Percentiles rank a stretch among this genome's conserved stretches.
Conservation (phyloP, 2,888 invertebrate genomes). For the Tryphoninae sp. region DNA sequence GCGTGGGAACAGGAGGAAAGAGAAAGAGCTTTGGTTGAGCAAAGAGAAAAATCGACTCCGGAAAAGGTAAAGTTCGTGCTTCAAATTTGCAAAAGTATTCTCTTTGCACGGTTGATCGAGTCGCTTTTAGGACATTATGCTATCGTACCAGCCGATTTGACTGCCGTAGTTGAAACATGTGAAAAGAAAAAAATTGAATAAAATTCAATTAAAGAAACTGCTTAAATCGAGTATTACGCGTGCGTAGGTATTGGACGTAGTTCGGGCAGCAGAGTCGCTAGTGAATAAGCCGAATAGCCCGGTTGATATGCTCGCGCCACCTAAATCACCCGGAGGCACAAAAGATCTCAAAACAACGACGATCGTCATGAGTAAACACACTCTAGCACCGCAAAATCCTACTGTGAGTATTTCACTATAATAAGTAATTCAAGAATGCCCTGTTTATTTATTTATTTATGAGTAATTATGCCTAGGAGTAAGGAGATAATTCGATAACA, state of each 20-base stretch:
- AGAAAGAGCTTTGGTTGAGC: slow-evolving; percentile 83
- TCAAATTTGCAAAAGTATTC: background rate
- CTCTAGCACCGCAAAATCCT: slow-evolving; percentile 88
- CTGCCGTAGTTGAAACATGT: slow-evolving; percentile 1
- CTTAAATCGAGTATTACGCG: slow-evolving; percentile 56
- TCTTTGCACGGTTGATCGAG: background rate
- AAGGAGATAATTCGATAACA: slow-evolving; percentile 15
- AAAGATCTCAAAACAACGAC: slow-evolving; percentile 93
- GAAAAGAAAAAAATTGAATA: slow-evolving; percentile 1
- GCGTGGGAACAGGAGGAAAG: slow-evolving; percentile 89
- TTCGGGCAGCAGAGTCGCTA: slow-evolving; percentile 93
- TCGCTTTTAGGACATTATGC: slow-evolving; percentile 17
- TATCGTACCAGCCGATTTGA: background rate
- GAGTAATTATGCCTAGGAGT: slow-evolving; percentile 4
- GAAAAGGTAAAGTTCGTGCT: slow-evolving; percentile 86
- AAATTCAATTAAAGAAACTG: slow-evolving; percentile 16
- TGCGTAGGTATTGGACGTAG: slow-evolving; percentile 91
- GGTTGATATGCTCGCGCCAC: slow-evolving; percentile 83
- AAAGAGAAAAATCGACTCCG: slow-evolving; percentile 90
- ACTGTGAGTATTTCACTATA: slow-evolving; percentile 82
- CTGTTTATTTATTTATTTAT: slow-evolving; percentile 18
- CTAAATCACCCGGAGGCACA: slow-evolving; percentile 88
- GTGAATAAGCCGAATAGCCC: slow-evolving; percentile 84
- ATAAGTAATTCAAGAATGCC: slow-evolving; percentile 26
- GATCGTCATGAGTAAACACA: slow-evolving; percentile 96